Evolutionary conservation across 2,888 invertebrate species (phyloP).

Genomic region (Mythimna lalbum): DNA sequence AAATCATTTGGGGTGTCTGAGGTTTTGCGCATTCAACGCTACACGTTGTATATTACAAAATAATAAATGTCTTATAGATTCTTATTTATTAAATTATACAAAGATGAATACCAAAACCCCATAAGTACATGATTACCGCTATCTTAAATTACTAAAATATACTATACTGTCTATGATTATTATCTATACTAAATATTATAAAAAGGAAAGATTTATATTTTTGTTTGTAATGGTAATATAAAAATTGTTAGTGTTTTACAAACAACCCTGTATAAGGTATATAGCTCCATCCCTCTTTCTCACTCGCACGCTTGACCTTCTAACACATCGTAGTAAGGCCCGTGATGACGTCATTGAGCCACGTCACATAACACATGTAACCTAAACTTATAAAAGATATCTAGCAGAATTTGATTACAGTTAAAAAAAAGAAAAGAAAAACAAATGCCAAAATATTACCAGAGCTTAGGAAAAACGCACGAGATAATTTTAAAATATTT

Average conservation of each 20-base stretch:
- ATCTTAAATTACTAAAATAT: background rate
- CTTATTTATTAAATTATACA: background rate
- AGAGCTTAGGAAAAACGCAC: slow-evolving; percentile 1
- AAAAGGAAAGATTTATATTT: background rate
- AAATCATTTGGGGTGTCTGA: no score
- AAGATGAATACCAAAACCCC: background rate
- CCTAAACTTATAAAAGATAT: background rate
- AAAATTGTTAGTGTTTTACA: background rate
- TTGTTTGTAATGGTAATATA: background rate
- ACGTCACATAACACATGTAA: background rate
- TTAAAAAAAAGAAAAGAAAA: background rate
- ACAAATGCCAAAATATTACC: background rate
- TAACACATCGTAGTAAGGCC: no score
- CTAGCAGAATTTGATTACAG: background rate
- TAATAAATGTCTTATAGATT: background rate
- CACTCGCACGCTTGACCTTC: no score
- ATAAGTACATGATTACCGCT: background rate
- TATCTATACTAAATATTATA: background rate
- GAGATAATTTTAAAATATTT: background rate
- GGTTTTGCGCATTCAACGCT: no score
- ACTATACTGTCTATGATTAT: background rate
- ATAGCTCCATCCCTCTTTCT: no score
- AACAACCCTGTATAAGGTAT: no score
- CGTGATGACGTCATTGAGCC: background rate
- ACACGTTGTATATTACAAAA: background rate